Evolutionary conservation across 2,113 vertebrate species (phyloP), one percentile per base, ranked within the genome.

Genomic region (Patagioenas fasciata): DNA sequence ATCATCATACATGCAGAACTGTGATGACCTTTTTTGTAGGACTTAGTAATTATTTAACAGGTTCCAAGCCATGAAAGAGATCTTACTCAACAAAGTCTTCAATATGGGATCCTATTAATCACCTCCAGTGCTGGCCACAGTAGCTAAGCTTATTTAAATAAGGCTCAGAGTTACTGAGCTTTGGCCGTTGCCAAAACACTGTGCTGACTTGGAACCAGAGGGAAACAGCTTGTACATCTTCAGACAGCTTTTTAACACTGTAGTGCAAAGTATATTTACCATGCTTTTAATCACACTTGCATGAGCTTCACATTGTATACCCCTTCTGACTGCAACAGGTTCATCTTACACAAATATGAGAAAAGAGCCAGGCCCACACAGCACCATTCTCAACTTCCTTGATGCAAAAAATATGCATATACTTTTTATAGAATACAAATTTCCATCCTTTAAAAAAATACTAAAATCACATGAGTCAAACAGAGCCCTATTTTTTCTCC

Each of bases 1-100:
- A 8, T 0, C 0, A 65, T 62, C 67, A 85, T 21, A 61, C 24
- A 56, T 9, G 9, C 9, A 53, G 50, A 85, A 56, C 20, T 38
- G 11, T 54, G 40, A 69, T 64, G 32, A 67, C 9, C 12, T 40
- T 89, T 73, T 67, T 47, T 11, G 18, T 40, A 24, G n/a, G 8
- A 29, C 38, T 13, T 85, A 75, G 51, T 69, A 18, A 54, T 67
- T 84, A 82, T 75, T 81, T 91, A 87, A 34, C n/a, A 82, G 70
- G 19, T 89, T 86, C 23, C 69, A 92, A 44, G 34, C 0, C 7
- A 78, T 24, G 15, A 84, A 88, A 92, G 56, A 1, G 1, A 60
- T 64, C 56, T 70, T 60, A 53, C 18, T 75, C 29, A 84, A 64
- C 12, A 10, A 71, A 85, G 54, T n/a, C 36, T 36, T 85, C 42